Evolutionary conservation across 2,888 invertebrate species (phyloP).

Genomic region (Drosophila fungiperda): DNA sequence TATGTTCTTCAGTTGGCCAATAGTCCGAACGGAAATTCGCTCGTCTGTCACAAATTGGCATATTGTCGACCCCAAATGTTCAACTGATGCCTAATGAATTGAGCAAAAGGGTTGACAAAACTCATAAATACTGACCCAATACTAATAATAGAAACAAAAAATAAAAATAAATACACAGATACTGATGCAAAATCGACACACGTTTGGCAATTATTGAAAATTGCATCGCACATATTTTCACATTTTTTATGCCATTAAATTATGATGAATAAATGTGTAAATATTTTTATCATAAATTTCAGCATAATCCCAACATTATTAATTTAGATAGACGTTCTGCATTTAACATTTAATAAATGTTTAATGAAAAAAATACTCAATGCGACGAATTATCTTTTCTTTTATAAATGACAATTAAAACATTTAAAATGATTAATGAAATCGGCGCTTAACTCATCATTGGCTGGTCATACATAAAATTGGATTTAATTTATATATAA

Average conservation of each 20-base stretch:
- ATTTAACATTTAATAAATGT: background rate
- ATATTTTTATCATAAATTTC: constrained; percentile 40
- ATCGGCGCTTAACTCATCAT: background rate
- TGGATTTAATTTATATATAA: background rate
- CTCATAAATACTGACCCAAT: constrained; percentile 31
- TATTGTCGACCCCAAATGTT: constrained; percentile 23
- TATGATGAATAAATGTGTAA: constrained; percentile 27
- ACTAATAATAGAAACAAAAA: background rate
- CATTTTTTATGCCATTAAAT: constrained; percentile 1
- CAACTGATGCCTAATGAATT: constrained; percentile 44
- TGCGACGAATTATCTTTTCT: background rate
- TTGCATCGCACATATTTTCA: constrained; percentile 5
- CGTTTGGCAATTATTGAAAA: constrained; percentile 10
- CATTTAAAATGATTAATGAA: constrained; percentile 20
- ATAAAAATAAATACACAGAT: constrained; percentile 6
- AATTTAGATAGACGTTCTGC: constrained; percentile 12
- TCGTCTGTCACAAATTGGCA: constrained; percentile 51
- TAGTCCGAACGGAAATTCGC: constrained; percentile 20
- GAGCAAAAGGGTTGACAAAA: constrained; percentile 36
- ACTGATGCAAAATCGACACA: constrained; percentile 18
- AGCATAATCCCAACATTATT: constrained; percentile 41
- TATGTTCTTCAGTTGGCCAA: constrained; percentile 24
- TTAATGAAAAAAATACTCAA: background rate
- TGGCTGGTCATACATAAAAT: background rate
- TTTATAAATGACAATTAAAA: constrained; percentile 10